These are phyloP conservation scores for Xyliphius kryptos DNA, from an alignment of 2,113 vertebrate genomes.

Conservation along the genomic window DNA sequence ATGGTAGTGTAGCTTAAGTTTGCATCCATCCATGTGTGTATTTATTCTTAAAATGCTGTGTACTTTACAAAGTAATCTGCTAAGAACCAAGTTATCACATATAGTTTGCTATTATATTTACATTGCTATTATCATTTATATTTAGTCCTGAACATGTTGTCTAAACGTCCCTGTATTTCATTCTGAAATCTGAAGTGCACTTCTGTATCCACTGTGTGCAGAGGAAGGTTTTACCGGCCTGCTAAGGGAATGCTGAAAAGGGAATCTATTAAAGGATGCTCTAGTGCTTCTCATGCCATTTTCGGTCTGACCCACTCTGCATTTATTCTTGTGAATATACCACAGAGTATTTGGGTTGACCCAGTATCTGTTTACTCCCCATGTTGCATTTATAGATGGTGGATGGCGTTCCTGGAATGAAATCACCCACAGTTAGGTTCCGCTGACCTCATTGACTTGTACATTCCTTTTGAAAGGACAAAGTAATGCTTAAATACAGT, in stretches of 20 bases:
- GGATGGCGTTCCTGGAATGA: slow-evolving; percentile 3
- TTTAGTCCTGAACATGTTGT: too few species aligned
- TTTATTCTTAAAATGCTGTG: too few species aligned
- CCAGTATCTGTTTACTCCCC: slow-evolving; percentile 36
- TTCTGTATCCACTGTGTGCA: slow-evolving; percentile 13
- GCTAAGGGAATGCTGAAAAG: slow-evolving; percentile 25
- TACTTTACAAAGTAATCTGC: too few species aligned
- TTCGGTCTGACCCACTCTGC: slow-evolving; percentile 25
- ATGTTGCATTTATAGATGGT: slow-evolving; percentile 23
- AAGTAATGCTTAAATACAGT: too few species aligned
- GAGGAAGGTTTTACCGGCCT: slow-evolving; percentile 18
- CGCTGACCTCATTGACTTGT: neutral
- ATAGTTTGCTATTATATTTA: too few species aligned
- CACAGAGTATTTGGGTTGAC: slow-evolving; percentile 25
- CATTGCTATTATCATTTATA: too few species aligned
- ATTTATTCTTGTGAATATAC: slow-evolving; percentile 31
- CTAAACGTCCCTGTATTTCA: too few species aligned
- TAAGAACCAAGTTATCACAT: too few species aligned
- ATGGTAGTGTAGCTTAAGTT: too few species aligned
- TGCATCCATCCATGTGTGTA: too few species aligned
- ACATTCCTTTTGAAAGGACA: too few species aligned
- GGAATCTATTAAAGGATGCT: slow-evolving; percentile 25
- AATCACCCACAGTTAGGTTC: neutral
- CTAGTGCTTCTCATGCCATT: slow-evolving; percentile 20
- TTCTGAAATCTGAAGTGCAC: too few species aligned